These are phyloP conservation scores for Gymnobelideus leadbeateri DNA, from an alignment of 2,113 vertebrate species.

Conservation along the genomic window DNA sequence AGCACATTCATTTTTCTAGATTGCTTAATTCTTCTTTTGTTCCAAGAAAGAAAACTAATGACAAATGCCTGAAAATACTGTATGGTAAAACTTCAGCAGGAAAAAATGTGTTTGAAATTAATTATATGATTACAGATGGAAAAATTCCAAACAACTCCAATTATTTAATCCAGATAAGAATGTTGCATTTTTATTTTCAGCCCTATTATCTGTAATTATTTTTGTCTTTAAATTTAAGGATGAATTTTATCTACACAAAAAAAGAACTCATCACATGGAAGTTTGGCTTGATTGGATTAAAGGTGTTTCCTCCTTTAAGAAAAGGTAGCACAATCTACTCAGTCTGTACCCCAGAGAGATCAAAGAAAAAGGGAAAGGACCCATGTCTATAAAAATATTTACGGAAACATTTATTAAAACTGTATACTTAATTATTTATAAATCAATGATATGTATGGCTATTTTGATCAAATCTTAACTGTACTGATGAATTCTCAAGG, in stretches of 20 bases:
- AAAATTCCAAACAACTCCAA: conserved; percentile 29
- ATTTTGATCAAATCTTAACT: no score
- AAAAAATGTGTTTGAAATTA: conserved; percentile 48
- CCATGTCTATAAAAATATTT: not conserved
- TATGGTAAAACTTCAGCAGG: not conserved
- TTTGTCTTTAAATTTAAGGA: conserved; percentile 19
- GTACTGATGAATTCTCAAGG: no score
- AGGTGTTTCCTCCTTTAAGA: not conserved
- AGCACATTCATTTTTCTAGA: not conserved
- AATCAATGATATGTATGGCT: no score
- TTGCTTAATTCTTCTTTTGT: conserved; percentile 7
- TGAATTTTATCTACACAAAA: not conserved
- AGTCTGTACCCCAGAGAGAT: not conserved
- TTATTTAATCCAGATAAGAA: conserved; percentile 17
- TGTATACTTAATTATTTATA: no score
- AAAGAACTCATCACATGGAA: not conserved
- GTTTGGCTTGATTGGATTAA: not conserved
- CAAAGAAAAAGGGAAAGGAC: not conserved
- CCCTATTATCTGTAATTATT: not conserved
- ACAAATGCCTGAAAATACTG: conserved; percentile 25
- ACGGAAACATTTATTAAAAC: not conserved
- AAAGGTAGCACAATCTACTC: not conserved
- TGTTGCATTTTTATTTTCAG: not conserved
- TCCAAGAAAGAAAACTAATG: conserved; percentile 1
- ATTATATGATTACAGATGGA: not conserved